phyloP scores from a whole-genome alignment of 2,797 vertebrate species.

The Acanthurus tractus region DNA sequence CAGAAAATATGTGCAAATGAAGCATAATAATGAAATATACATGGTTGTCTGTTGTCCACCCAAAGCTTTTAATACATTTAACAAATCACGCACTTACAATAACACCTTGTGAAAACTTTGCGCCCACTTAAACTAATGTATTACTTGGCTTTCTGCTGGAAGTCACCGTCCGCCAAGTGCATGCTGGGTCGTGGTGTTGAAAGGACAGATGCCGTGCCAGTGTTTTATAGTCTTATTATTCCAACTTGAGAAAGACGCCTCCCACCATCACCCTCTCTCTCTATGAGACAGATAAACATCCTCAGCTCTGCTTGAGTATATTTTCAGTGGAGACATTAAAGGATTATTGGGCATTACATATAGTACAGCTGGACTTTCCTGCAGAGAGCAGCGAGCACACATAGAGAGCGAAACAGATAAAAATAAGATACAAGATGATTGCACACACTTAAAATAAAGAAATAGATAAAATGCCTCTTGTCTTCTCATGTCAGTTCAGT shows the following conservation, averaged over 20 bases:
- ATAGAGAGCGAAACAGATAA: slow-evolving; percentile 15
- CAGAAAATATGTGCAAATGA: not conserved
- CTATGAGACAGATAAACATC: slow-evolving; percentile 53
- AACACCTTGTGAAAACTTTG: slow-evolving; percentile 44
- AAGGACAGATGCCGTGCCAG: slow-evolving; percentile 40
- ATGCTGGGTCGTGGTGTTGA: slow-evolving; percentile 36
- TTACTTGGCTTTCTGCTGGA: slow-evolving; percentile 50
- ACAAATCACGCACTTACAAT: slow-evolving; percentile 31
- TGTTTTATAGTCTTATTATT: slow-evolving; percentile 44
- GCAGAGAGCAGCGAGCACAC: slow-evolving; percentile 31
- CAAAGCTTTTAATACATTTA: slow-evolving; percentile 42
- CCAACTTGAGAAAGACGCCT: slow-evolving; percentile 30
- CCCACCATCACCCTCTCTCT: slow-evolving; percentile 3
- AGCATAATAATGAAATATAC: not conserved
- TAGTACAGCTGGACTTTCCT: slow-evolving; percentile 28
- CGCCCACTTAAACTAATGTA: slow-evolving; percentile 52
- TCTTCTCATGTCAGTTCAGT: slow-evolving; percentile 24
- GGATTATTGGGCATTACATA: slow-evolving; percentile 16
- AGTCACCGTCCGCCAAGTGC: slow-evolving; percentile 33
- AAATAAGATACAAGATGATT: slow-evolving; percentile 2
- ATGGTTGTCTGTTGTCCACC: not conserved
- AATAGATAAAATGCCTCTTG: slow-evolving; percentile 6
- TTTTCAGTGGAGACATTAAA: slow-evolving; percentile 44
- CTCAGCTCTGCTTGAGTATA: slow-evolving; percentile 10
- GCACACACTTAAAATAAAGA: slow-evolving; percentile 24